phyloP scores from a whole-genome alignment of 30 jellyfish, hydroid and myxozoan genomes.

The Chironex yamaguchii region DNA sequence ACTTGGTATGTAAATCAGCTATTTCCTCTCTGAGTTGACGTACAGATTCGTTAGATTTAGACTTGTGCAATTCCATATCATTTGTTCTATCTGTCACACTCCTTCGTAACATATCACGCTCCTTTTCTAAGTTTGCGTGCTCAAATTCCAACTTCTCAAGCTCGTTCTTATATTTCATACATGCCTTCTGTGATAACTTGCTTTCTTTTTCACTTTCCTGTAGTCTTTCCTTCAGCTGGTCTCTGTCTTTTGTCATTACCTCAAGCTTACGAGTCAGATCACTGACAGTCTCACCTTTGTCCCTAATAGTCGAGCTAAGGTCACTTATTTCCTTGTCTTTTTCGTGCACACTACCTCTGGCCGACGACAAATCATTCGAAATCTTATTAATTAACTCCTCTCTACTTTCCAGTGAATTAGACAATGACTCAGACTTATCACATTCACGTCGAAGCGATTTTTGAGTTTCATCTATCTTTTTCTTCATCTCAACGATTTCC shows the following conservation, averaged over 20 bases:
- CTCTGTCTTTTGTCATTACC: constrained; percentile 57
- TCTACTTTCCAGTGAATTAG: constrained; percentile 80
- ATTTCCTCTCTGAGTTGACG: constrained; percentile 83
- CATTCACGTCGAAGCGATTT: constrained; percentile 53
- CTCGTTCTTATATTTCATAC: constrained; percentile 73
- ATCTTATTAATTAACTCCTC: constrained; percentile 80
- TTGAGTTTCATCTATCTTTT: constrained; percentile 72
- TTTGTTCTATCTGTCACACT: constrained; percentile 44
- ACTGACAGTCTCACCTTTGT: constrained; percentile 60
- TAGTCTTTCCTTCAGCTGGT: constrained; percentile 18
- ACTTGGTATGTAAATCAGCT: constrained; percentile 74
- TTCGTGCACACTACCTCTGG: constrained; percentile 53
- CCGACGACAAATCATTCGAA: constrained; percentile 51
- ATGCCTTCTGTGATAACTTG: constrained; percentile 56
- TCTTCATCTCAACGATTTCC: constrained; percentile 60
- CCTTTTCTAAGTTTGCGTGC: constrained; percentile 73
- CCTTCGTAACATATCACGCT: constrained; percentile 55
- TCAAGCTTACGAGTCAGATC: constrained; percentile 67
- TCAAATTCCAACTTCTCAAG: constrained; percentile 76
- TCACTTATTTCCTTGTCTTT: constrained; percentile 74
- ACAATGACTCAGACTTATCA: constrained; percentile 55
- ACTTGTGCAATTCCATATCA: constrained; percentile 89
- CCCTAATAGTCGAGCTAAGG: constrained; percentile 44
- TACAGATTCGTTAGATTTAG: constrained; percentile 70
- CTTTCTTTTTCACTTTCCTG: constrained; percentile 71